phyloP scores from a whole-genome alignment of 37 sponge, comb jelly and placozoan genomes.

The Haliclona indistincta region DNA sequence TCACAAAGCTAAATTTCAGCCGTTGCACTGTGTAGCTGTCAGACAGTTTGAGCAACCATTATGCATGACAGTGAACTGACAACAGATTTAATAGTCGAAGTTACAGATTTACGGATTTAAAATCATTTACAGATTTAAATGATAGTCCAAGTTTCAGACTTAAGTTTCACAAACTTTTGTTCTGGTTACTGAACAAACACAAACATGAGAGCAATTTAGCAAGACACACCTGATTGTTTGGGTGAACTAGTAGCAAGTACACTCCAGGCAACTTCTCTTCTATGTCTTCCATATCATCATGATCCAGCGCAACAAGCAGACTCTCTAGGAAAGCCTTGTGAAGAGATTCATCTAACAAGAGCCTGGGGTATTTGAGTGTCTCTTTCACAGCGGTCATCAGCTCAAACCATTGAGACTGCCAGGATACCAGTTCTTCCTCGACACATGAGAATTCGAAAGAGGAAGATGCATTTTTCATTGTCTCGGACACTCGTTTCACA shows the following conservation, averaged over 20 bases:
- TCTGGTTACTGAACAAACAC: too few species aligned
- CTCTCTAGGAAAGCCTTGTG: not conserved
- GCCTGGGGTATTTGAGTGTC: conserved; percentile 28
- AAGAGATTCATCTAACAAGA: not conserved
- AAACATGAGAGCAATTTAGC: too few species aligned
- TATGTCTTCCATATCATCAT: not conserved
- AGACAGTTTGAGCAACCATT: too few species aligned
- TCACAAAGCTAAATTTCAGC: too few species aligned
- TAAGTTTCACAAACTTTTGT: too few species aligned
- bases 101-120: too few species aligned
- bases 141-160: too few species aligned
- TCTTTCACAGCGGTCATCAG: conserved; percentile 27
- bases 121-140: too few species aligned
- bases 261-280: conserved; percentile 42
- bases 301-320: not conserved
- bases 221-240: conserved; percentile 26
- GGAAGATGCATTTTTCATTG: not conserved
- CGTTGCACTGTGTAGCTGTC: too few species aligned
- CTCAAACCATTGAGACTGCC: not conserved
- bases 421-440: not conserved
- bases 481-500: not conserved
- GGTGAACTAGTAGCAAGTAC: conserved; percentile 45
- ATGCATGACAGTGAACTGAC: too few species aligned
- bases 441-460: not conserved
- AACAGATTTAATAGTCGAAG: too few species aligned